Conservation (phyloP, 2,888 invertebrate genomes). For the Drosophila barbarae region DNA sequence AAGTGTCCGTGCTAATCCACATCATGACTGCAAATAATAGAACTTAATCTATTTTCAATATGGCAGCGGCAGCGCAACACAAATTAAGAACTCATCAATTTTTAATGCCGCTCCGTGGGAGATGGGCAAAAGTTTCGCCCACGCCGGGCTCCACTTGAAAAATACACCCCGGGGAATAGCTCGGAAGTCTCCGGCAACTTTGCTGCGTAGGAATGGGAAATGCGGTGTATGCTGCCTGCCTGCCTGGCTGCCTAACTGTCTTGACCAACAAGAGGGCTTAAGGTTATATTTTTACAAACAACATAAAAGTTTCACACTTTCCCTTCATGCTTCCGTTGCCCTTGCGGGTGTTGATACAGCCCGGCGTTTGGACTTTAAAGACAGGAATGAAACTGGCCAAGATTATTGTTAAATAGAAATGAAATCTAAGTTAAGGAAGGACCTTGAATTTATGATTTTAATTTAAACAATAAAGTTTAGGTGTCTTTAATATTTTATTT, state of each 20-base stretch:
- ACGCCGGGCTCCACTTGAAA: conserved; percentile 48
- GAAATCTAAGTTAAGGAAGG: not conserved
- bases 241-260: conserved; percentile 5
- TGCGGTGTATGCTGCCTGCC: not conserved
- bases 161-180: conserved; percentile 66
- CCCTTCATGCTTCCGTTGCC: conserved; percentile 32
- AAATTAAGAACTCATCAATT: conserved; percentile 77
- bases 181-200: conserved; percentile 37
- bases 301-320: conserved; percentile 67
- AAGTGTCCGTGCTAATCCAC: conserved; percentile 73
- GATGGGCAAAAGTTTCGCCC: conserved; percentile 33
- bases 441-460: not conserved
- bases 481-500: not conserved
- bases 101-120: conserved; percentile 67
- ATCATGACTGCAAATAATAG: conserved; percentile 77
- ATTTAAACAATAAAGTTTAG: not conserved
- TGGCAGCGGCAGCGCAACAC: conserved; percentile 64
- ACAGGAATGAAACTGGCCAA: conserved; percentile 16
- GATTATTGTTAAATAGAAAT: conserved; percentile 3
- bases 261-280: conserved; percentile 54
- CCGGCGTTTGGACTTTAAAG: conserved; percentile 22
- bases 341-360: conserved; percentile 25
- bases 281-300: conserved; percentile 63
- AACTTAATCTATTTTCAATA: conserved; percentile 77
- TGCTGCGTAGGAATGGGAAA: conserved; percentile 6